phyloP scores from a whole-genome alignment of 2,888 invertebrate species.

The Schrankia costaestrigalis region DNA sequence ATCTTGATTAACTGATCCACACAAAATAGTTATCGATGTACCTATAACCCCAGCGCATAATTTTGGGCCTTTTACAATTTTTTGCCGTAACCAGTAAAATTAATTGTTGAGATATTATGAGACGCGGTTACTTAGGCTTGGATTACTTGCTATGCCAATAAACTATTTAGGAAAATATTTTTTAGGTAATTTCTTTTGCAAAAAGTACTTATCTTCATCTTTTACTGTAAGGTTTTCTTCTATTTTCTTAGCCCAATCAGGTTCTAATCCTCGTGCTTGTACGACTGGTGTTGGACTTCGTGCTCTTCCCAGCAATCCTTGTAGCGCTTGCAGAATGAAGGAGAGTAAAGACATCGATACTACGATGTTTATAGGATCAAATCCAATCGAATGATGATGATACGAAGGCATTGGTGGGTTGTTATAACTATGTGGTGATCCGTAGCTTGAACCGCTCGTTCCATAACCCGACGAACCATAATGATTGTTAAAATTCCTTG shows the following conservation, averaged over 20 bases:
- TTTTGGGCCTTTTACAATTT: too few species aligned
- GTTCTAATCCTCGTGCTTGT: slow-evolving; percentile 54
- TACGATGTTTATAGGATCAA: slow-evolving; percentile 74
- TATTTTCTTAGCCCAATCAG: slow-evolving; percentile 52
- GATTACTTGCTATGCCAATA: neutral
- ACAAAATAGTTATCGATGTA: too few species aligned
- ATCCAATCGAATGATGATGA: slow-evolving; percentile 76
- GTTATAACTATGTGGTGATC: slow-evolving; percentile 23
- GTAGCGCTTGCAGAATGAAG: slow-evolving; percentile 68
- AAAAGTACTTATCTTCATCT: slow-evolving; percentile 42
- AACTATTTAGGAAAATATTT: slow-evolving; percentile 42
- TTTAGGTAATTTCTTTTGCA: slow-evolving; percentile 52
- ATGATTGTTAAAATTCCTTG: slow-evolving; percentile 58
- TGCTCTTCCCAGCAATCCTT: slow-evolving; percentile 61
- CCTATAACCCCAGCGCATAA: too few species aligned
- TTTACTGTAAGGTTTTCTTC: slow-evolving; percentile 38
- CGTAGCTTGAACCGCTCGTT: slow-evolving; percentile 47
- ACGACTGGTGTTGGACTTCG: slow-evolving; percentile 63
- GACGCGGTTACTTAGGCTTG: neutral
- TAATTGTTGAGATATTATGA: too few species aligned
- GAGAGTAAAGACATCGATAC: slow-evolving; percentile 72
- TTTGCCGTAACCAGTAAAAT: too few species aligned
- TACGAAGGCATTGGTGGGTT: slow-evolving; percentile 42
- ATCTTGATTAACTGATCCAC: too few species aligned
- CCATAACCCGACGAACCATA: slow-evolving; percentile 53